These are phyloP conservation scores for Sprattus sprattus DNA, from an alignment of 2,113 vertebrate species.

Conservation along the genomic window DNA sequence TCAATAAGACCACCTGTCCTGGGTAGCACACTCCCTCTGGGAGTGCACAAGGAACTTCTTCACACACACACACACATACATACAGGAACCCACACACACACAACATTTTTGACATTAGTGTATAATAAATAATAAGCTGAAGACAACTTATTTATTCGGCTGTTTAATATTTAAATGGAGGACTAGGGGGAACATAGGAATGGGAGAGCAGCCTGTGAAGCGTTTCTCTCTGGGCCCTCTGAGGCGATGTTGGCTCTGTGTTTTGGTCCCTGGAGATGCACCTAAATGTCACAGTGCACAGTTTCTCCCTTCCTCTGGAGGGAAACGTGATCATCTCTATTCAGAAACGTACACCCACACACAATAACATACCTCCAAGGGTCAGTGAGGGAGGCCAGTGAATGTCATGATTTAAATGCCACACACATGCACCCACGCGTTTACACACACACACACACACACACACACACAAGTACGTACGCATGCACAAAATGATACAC, in stretches of 20 bases:
- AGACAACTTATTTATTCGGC: not conserved
- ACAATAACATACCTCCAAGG: conserved; percentile 7
- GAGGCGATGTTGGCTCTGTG: not conserved
- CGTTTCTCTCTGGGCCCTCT: not conserved
- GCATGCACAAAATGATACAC: conserved; percentile 24
- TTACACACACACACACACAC: not conserved
- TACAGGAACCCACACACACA: not conserved
- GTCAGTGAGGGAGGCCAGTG: not conserved
- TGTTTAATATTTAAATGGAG: not conserved
- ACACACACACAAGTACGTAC: conserved; percentile 23
- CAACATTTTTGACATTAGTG: not conserved
- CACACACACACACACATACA: not conserved
- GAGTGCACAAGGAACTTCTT: not conserved
- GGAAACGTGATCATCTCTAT: not conserved
- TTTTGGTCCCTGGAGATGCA: not conserved
- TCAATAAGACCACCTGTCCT: conserved; percentile 18
- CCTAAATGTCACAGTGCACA: conserved; percentile 15
- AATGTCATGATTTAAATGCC: conserved; percentile 18
- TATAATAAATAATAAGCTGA: not conserved
- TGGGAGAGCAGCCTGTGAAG: not conserved
- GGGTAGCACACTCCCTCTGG: not conserved
- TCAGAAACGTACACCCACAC: not conserved
- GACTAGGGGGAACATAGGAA: not conserved
- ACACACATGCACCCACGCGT: not conserved
- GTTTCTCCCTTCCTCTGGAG: not conserved